These are phyloP conservation scores for Thera britannica DNA, from an alignment of 2,888 invertebrate genomes.

Conservation along the genomic window DNA sequence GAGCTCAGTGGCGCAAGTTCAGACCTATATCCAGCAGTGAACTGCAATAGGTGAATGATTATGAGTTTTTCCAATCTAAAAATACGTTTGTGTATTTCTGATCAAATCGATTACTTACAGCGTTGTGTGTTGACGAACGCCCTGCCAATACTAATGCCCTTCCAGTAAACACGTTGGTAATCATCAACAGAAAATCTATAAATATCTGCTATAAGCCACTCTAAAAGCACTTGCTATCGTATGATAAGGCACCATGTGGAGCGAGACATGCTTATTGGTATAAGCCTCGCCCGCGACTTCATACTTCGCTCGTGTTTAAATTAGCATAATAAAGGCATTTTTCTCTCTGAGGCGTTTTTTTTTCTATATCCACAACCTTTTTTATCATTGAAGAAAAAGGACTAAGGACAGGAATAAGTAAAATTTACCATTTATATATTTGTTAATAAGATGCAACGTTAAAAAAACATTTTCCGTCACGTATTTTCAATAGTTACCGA, in stretches of 20 bases:
- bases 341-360: no score
- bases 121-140: neutral
- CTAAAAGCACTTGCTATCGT: conserved; percentile 22
- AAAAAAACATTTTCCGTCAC: no score
- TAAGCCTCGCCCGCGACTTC: neutral
- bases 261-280: neutral
- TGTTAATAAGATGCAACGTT: no score
- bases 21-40: no score
- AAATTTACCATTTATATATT: no score
- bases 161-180: conserved; percentile 8
- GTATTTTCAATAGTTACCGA: no score
- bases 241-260: conserved; percentile 26
- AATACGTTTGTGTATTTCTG: neutral
- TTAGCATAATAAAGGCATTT: no score
- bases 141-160: conserved; percentile 11
- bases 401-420: no score
- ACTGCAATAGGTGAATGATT: no score
- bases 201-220: conserved; percentile 21
- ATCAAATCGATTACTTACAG: neutral
- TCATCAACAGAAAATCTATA: conserved; percentile 20
- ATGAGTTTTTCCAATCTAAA: neutral
- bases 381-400: no score
- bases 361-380: no score
- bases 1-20: no score
- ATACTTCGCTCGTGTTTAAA: neutral